Percentiles rank a stretch among this genome's conserved stretches.
phyloP scores from a whole-genome alignment of 2,113 vertebrate genomes.

The Sakesphorus luctuosus region DNA sequence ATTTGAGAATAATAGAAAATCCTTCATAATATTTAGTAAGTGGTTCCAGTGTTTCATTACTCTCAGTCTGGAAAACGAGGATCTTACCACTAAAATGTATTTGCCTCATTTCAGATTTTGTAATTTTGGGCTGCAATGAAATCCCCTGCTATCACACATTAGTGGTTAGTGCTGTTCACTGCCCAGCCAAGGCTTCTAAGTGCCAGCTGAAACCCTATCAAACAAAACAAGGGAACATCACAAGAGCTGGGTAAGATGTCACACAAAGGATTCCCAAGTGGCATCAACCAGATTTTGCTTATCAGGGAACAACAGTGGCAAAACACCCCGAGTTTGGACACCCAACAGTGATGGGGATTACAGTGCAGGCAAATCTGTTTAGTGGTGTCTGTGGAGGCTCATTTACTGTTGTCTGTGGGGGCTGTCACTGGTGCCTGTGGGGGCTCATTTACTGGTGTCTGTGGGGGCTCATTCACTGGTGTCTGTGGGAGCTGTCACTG shows the following conservation, averaged over 20 bases:
- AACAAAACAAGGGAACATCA: not conserved
- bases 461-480: not conserved
- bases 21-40: not conserved
- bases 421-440: no score
- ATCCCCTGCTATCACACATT: not conserved
- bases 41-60: not conserved
- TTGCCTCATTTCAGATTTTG: not conserved
- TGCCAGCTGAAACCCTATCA: not conserved
- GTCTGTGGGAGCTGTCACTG: not conserved
- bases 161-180: not conserved
- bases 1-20: not conserved
- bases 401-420: not conserved
- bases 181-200: not conserved
- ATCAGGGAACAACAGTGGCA: not conserved
- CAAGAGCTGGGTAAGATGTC: not conserved
- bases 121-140: not conserved
- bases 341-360: not conserved
- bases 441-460: not conserved
- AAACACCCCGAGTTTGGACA: not conserved
- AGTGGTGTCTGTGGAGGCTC: not conserved
- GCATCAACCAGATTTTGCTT: not conserved
- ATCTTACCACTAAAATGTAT: not conserved
- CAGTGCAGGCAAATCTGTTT: not conserved
- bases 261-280: rapidly evolving
- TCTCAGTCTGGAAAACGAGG: not conserved